Conservation (phyloP, 2,113 vertebrate species). For the Hemibagrus wyckioides region DNA sequence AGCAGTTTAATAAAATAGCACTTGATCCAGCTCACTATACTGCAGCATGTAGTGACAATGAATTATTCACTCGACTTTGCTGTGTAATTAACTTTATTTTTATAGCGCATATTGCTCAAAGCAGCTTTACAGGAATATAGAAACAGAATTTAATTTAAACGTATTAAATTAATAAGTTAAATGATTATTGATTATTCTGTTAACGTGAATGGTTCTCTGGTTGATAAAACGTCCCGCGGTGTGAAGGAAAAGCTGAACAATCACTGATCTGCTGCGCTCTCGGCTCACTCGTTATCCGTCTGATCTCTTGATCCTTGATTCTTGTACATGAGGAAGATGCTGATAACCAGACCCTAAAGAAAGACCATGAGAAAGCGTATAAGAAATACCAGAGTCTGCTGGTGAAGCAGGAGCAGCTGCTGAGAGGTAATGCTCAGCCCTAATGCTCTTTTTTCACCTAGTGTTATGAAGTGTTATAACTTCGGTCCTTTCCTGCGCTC, state of each 20-base stretch:
- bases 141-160: too few relatives aligned
- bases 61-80: not conserved
- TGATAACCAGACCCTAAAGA: constrained; percentile 85
- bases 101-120: too few relatives aligned
- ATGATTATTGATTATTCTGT: not conserved
- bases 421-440: constrained; percentile 78
- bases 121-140: too few relatives aligned
- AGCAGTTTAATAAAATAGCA: not conserved
- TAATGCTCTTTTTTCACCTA: not conserved
- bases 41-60: not conserved
- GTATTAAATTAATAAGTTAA: too few relatives aligned
- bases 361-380: constrained; percentile 88
- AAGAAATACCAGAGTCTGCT: constrained; percentile 92
- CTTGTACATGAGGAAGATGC: constrained; percentile 83
- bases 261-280: not conserved
- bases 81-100: too few relatives aligned
- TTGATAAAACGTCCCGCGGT: not conserved
- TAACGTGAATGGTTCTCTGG: too few relatives aligned
- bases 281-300: not conserved
- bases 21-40: not conserved
- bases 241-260: not conserved
- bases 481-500: not conserved
- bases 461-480: not conserved
- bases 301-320: constrained; percentile 70
- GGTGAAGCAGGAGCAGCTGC: constrained; percentile 91